Base-by-base conservation (phyloP, 2,113 vertebrate genomes). In the Brachypodius melanocephalos region DNA sequence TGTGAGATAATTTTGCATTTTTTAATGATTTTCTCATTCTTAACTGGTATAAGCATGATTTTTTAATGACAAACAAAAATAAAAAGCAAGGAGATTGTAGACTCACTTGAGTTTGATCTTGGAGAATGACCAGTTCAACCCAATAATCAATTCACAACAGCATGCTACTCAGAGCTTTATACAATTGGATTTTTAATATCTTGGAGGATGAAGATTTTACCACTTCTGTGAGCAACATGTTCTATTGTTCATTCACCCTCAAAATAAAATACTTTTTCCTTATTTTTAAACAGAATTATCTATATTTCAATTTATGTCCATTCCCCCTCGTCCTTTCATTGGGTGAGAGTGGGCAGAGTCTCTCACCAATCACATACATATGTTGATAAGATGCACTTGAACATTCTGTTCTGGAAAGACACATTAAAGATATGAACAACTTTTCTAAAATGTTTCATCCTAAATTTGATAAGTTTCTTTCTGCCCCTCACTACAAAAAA, bases 341-440 rank as follows among this genome's bases (percentile, higher is more conserved):
- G n/a, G 4, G 31, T 68, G 7, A 16, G 54, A 71, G 29, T 29
- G 25, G 31, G 26, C 69, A 45, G 25, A 46, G 19, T 58, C 24
- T 85, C 34, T 82, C 9, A 17, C 8, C 22, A 21, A 0, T 40
- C 26, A 51, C 9, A 67, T 82, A 15, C 3, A 8, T 21, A 20
- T 4, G 3, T 32, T 55, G 62, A 22, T 65, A 73, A 80, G 10
- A 73, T 42, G 34, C 18, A 57, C 11, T 32, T 58, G 26, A 74
- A 58, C 7, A 6, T 74, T 92, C 26, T 68, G 0, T 61, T 66
- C 16, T 57, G 25, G 46, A 46, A 80, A 62, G 38, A 69, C 28
- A 40, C 1, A 0, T 36, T 52, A n/a, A 72, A 67, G 29, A 46
- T 49, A 26, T 0, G 5, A 91, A 61, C 1, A 5, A 7, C 29